phyloP scores from a whole-genome alignment of 2,113 vertebrate species.

The Salvelinus fontinalis region DNA sequence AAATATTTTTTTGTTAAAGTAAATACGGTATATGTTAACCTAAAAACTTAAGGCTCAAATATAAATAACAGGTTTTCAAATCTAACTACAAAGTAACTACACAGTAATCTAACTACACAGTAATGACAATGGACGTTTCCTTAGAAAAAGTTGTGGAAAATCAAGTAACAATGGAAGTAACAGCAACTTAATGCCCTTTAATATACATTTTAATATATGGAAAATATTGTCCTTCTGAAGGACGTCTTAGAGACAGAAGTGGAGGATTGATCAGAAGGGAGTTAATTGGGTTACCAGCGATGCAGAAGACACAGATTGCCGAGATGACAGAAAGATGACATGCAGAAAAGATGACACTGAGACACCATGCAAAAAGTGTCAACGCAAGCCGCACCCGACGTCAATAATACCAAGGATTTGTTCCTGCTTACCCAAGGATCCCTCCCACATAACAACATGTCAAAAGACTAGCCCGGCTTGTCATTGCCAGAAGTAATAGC shows the following conservation, averaged over 20 bases:
- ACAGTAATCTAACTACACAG: too few relatives aligned
- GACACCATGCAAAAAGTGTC: constrained; percentile 34
- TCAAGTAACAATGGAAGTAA: neutral
- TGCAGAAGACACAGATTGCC: neutral
- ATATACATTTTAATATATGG: neutral
- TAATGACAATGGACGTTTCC: too few relatives aligned
- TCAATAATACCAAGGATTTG: constrained; percentile 16
- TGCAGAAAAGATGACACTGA: constrained; percentile 19
- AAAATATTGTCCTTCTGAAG: neutral
- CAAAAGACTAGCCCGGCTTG: neutral
- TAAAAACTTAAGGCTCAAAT: too few relatives aligned
- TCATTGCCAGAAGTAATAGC: neutral
- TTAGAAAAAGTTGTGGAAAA: too few relatives aligned
- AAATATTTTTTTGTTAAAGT: too few relatives aligned
- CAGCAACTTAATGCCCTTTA: neutral
- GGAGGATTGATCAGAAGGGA: neutral
- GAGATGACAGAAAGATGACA: constrained; percentile 42
- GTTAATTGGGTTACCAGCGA: neutral
- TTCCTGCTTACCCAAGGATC: constrained; percentile 14
- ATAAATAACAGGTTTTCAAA: too few relatives aligned
- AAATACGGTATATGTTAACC: too few relatives aligned
- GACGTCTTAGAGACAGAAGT: neutral
- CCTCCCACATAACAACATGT: constrained; percentile 4
- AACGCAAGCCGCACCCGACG: constrained; percentile 8
- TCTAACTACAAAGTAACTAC: too few relatives aligned